Conservation (phyloP, 2,888 invertebrate genomes). For the Melinaea menophilus region DNA sequence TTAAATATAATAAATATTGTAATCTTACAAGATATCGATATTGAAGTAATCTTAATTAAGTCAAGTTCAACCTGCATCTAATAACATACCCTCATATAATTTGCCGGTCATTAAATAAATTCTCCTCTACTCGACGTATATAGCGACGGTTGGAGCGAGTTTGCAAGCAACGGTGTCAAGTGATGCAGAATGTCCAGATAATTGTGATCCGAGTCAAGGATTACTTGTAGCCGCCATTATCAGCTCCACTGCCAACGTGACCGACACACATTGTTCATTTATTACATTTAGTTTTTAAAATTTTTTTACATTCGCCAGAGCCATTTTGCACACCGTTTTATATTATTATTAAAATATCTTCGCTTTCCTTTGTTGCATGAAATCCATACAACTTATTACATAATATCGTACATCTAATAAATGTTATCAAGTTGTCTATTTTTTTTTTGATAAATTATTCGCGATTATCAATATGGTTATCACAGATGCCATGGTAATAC, state of each 20-base stretch:
- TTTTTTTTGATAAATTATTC: conserved; percentile 10
- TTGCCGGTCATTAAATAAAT: conserved; percentile 62
- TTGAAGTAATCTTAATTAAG: conserved; percentile 43
- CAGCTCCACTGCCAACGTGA: conserved; percentile 31
- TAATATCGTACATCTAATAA: too few species aligned
- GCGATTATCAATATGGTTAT: conserved; percentile 19
- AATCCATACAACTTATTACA: too few species aligned
- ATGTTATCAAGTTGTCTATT: too few species aligned
- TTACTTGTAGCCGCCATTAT: conserved; percentile 58
- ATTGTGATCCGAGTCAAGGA: conserved; percentile 72
- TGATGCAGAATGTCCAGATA: conserved; percentile 70
- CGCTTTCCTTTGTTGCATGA: too few species aligned
- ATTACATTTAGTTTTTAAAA: too few species aligned
- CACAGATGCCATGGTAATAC: conserved; percentile 12
- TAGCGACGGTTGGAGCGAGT: conserved; percentile 37
- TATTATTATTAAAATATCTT: too few species aligned
- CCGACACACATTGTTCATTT: conserved; percentile 6
- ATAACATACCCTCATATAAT: conserved; percentile 59
- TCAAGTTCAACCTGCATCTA: conserved; percentile 64
- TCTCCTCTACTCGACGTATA: conserved; percentile 41
- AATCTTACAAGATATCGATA: conserved; percentile 22
- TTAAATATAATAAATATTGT: conserved; percentile 19
- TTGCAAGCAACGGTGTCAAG: conserved; percentile 60
- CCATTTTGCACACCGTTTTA: too few species aligned
- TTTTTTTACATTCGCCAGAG: too few species aligned